A percentile compares a stretch with the other conserved stretches of the same genome.
These are phyloP conservation scores for Melipona quadrifasciata DNA, from an alignment of 1,140 invertebrate genomes.

Conservation along the genomic window DNA sequence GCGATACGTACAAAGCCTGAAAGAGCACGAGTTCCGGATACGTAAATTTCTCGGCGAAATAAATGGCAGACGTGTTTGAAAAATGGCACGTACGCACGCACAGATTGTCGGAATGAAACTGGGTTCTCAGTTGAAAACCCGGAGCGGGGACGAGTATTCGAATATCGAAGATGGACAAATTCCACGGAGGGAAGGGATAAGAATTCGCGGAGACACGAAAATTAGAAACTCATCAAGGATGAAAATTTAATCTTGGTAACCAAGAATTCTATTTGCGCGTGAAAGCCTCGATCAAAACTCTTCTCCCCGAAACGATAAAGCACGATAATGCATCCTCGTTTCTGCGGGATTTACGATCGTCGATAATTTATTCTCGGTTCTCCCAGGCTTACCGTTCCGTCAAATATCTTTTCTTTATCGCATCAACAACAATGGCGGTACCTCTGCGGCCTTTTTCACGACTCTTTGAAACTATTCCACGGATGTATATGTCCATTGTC, in stretches of 20 bases:
- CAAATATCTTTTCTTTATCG: not conserved
- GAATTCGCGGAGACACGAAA: not conserved
- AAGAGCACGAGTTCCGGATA: not conserved
- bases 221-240: not conserved
- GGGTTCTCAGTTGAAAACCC: not conserved
- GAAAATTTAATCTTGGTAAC: not conserved
- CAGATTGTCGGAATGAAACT: not conserved
- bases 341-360: not conserved
- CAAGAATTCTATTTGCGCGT: not conserved
- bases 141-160: not conserved
- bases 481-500: not conserved
- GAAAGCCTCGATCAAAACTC: not conserved
- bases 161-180: not conserved
- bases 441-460: too few species aligned
- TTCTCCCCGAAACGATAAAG: not conserved
- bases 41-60: not conserved
- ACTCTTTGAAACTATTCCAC: not conserved
- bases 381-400: not conserved
- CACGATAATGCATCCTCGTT: not conserved
- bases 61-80: not conserved
- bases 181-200: not conserved
- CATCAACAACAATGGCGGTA: too few species aligned
- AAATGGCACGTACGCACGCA: not conserved
- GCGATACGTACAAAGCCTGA: not conserved
- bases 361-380: not conserved